phyloP scores from a whole-genome alignment of 2,113 vertebrate species.

The Ginglymostoma cirratum region DNA sequence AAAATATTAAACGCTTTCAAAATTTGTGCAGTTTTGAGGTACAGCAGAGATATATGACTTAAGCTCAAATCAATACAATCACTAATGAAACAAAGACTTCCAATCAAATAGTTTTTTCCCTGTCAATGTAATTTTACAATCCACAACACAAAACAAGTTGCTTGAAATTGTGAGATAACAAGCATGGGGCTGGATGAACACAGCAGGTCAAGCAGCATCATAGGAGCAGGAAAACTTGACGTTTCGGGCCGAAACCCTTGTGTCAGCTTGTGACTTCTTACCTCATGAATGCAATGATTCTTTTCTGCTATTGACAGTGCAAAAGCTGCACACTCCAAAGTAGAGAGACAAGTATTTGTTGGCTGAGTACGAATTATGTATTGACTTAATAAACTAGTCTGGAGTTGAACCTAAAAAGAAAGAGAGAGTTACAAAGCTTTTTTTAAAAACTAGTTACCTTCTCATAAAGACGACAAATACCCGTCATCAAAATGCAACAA shows the following conservation, averaged over 20 bases:
- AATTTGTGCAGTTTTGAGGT: not conserved
- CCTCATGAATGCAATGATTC: constrained; percentile 78
- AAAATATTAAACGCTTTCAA: not conserved
- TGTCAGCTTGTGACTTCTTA: constrained; percentile 47
- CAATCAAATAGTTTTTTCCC: not conserved
- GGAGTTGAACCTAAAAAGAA: constrained; percentile 78
- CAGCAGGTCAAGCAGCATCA: too few species aligned
- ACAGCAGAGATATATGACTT: not conserved
- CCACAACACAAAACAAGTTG: not conserved
- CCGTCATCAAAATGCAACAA: not conserved
- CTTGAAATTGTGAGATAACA: too few species aligned
- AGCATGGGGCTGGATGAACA: too few species aligned
- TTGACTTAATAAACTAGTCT: constrained; percentile 76
- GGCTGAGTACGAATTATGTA: constrained; percentile 94
- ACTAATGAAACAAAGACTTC: not conserved
- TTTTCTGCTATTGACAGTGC: constrained; percentile 80
- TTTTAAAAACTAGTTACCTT: not conserved
- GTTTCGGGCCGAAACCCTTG: too few species aligned
- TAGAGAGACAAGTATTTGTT: constrained; percentile 86
- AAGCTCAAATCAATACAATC: not conserved
- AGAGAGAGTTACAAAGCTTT: constrained; percentile 28
- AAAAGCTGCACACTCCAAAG: constrained; percentile 87
- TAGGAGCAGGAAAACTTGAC: too few species aligned
- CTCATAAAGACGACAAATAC: not conserved
- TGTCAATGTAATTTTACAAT: not conserved